Evolutionary conservation across 2,113 vertebrate species (phyloP).

Genomic region (Perca fluviatilis): DNA sequence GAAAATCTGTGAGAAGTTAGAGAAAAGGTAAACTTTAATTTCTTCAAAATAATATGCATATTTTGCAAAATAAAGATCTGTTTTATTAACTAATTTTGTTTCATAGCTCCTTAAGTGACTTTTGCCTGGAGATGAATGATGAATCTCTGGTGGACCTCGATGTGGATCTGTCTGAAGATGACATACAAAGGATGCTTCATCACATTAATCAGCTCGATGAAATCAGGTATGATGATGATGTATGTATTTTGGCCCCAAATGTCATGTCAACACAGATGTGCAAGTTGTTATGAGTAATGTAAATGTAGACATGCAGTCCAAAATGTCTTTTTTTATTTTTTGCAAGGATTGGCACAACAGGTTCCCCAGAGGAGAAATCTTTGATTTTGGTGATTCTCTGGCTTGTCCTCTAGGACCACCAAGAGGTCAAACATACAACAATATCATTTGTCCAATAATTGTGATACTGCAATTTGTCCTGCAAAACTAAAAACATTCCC

Average conservation of each 20-base stretch:
- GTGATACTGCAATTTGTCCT: too few species aligned
- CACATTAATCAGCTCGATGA: conserved; percentile 49
- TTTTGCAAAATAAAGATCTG: background rate
- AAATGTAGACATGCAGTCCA: too few species aligned
- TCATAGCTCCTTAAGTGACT: conserved; percentile 38
- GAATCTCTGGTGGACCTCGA: conserved; percentile 29
- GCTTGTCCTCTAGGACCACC: too few species aligned
- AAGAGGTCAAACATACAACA: too few species aligned
- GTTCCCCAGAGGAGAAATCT: too few species aligned
- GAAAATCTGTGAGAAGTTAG: conserved; percentile 57
- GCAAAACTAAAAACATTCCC: too few species aligned
- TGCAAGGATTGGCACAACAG: too few species aligned
- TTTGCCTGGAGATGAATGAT: background rate
- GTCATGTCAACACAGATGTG: too few species aligned
- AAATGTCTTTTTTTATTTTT: too few species aligned
- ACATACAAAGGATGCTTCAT: conserved; percentile 54
- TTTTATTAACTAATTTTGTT: background rate
- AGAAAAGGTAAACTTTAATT: conserved; percentile 27
- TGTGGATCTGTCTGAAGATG: conserved; percentile 52
- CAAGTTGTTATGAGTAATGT: too few species aligned
- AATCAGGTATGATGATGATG: conserved; percentile 51
- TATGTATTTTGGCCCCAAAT: background rate
- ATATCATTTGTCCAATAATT: too few species aligned
- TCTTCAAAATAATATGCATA: background rate
- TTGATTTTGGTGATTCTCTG: too few species aligned